These are phyloP conservation scores for Brachyptera risi DNA, from an alignment of 2,888 invertebrate species.

Conservation along the genomic window DNA sequence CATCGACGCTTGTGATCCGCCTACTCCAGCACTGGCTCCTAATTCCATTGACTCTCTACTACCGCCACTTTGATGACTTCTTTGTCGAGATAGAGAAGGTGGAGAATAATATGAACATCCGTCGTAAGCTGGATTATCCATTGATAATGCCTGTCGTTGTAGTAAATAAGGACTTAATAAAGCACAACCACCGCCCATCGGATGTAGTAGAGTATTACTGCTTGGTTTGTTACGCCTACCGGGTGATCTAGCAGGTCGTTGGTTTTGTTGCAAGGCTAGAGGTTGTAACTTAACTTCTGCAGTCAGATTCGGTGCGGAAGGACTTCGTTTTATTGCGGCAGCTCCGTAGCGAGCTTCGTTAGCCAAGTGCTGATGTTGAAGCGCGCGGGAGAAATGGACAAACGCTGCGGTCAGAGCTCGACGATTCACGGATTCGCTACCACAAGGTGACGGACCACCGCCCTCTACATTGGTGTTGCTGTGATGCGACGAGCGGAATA, in stretches of 20 bases:
- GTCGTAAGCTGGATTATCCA: constrained; percentile 58
- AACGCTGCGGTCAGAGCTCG: constrained; percentile 49
- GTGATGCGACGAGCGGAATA: constrained; percentile 24
- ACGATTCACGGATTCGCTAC: constrained; percentile 34
- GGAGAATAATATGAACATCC: constrained; percentile 36
- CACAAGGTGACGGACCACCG: constrained; percentile 33
- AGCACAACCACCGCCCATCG: constrained; percentile 48
- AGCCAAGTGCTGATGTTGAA: constrained; percentile 37
- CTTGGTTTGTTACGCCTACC: constrained; percentile 2
- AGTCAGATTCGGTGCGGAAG: constrained; percentile 55
- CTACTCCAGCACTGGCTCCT: constrained; percentile 36
- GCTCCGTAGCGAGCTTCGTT: constrained; percentile 24
- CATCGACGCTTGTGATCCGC: constrained; percentile 52
- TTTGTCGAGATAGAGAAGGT: constrained; percentile 34
- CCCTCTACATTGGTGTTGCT: constrained; percentile 33
- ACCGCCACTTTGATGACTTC: constrained; percentile 38
- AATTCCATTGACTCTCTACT: constrained; percentile 51
- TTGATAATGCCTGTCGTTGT: constrained; percentile 76
- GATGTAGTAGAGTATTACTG: constrained; percentile 25
- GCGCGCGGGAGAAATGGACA: constrained; percentile 46
- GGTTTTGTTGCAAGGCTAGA: not conserved
- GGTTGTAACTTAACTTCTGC: constrained; percentile 44
- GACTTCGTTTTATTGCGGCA: constrained; percentile 48
- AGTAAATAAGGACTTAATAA: constrained; percentile 58
- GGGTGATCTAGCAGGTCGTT: not conserved